Conservation (phyloP, 2,113 vertebrate species). For the Callocephalon fimbriatum region DNA sequence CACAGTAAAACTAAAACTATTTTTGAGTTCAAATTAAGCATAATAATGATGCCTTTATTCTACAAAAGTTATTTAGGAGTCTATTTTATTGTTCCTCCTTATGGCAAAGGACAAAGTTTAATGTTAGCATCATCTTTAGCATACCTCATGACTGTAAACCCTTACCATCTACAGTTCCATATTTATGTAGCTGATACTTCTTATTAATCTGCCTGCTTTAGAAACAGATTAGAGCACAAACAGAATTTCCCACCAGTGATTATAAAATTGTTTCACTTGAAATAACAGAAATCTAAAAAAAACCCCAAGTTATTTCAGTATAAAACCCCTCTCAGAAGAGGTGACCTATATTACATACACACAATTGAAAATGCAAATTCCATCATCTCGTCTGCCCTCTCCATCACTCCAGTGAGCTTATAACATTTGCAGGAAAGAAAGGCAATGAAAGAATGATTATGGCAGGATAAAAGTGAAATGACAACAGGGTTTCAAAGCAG, state of each 20-base stretch:
- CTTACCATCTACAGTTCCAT: background rate
- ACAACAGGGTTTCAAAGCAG: background rate
- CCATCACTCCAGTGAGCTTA: background rate
- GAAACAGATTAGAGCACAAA: background rate
- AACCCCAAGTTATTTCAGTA: background rate
- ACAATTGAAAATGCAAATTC: background rate
- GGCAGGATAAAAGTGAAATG: background rate
- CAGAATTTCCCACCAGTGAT: background rate
- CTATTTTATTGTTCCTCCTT: background rate
- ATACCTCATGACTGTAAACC: background rate
- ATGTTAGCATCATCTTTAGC: background rate
- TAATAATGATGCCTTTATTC: background rate
- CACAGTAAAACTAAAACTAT: background rate
- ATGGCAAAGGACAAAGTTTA: background rate
- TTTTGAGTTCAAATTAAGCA: background rate
- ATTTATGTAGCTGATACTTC: background rate
- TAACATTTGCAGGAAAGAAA: background rate
- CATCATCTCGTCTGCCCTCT: background rate
- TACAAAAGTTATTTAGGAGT: background rate
- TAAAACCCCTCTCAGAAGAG: accelerated
- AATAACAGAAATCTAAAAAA: background rate
- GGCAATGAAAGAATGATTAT: background rate
- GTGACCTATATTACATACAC: background rate
- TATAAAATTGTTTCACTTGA: background rate
- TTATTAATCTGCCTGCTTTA: background rate